Evolutionary conservation across 2,113 vertebrate genomes (phyloP).

Genomic region (Lepus europaeus): DNA sequence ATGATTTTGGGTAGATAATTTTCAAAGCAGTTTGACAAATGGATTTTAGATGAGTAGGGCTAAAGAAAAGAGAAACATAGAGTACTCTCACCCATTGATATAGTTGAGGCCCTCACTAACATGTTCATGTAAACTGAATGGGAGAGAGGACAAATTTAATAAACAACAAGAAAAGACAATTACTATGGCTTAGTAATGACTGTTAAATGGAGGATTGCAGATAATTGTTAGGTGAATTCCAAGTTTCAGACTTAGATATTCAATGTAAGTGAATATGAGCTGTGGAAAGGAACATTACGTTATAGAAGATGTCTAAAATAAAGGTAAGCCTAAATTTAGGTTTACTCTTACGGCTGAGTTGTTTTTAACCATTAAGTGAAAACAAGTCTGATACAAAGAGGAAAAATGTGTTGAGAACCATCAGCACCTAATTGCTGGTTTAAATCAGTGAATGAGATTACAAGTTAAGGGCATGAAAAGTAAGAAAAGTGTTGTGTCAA

Average conservation of each 20-base stretch:
- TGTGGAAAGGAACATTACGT: neutral
- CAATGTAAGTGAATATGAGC: neutral
- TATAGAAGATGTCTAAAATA: neutral
- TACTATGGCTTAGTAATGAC: neutral
- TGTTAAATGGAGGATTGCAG: neutral
- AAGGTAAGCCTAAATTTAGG: neutral
- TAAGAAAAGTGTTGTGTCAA: neutral
- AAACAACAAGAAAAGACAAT: conserved; percentile 1
- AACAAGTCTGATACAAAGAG: neutral
- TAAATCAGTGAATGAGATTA: neutral
- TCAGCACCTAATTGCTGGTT: neutral
- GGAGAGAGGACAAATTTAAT: neutral
- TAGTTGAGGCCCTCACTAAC: neutral
- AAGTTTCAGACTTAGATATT: neutral
- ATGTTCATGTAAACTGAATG: neutral
- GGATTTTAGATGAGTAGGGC: neutral
- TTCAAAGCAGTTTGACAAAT: neutral
- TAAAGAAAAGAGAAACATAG: neutral
- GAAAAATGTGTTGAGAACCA: neutral
- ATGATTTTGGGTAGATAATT: neutral
- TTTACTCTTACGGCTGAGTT: neutral
- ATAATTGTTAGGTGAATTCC: neutral
- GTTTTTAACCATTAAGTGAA: neutral
- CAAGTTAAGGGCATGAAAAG: neutral
- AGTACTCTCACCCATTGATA: neutral